These are phyloP conservation scores for Athene cunicularia DNA, from an alignment of 2,113 vertebrate genomes.

Conservation along the genomic window DNA sequence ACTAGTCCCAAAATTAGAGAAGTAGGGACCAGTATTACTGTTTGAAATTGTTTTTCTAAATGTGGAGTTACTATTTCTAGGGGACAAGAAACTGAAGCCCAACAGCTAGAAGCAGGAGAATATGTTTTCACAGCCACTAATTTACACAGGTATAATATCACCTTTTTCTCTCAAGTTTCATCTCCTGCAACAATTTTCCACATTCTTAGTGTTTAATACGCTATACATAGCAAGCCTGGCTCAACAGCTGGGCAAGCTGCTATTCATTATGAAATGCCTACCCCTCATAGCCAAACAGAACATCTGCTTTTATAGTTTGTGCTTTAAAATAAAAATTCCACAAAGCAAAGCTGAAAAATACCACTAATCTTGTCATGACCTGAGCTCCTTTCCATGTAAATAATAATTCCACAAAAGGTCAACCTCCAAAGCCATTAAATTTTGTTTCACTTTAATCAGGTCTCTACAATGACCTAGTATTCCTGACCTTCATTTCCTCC, in stretches of 20 bases:
- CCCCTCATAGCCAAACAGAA: not conserved
- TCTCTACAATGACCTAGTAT: not conserved
- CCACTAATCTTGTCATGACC: not conserved
- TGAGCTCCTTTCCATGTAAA: not conserved
- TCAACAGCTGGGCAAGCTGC: not conserved
- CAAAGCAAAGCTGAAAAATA: not conserved
- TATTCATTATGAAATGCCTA: not conserved
- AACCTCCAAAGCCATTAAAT: not conserved
- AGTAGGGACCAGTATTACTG: not conserved
- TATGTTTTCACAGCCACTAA: not conserved
- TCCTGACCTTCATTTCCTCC: conserved; percentile 94
- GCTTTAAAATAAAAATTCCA: conserved; percentile 22
- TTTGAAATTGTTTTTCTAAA: not conserved
- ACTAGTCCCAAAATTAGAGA: not conserved
- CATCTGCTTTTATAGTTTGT: conserved; percentile 14
- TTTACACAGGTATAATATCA: not conserved
- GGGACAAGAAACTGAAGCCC: not conserved
- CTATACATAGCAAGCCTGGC: not conserved
- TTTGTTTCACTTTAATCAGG: not conserved
- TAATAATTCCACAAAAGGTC: not conserved
- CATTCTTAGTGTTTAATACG: not conserved
- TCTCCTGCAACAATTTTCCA: not conserved
- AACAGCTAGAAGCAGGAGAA: not conserved
- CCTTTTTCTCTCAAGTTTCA: not conserved
- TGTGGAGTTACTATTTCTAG: not conserved